Conservation (phyloP, 2,888 invertebrate genomes). For the Cynaeus angustus region DNA sequence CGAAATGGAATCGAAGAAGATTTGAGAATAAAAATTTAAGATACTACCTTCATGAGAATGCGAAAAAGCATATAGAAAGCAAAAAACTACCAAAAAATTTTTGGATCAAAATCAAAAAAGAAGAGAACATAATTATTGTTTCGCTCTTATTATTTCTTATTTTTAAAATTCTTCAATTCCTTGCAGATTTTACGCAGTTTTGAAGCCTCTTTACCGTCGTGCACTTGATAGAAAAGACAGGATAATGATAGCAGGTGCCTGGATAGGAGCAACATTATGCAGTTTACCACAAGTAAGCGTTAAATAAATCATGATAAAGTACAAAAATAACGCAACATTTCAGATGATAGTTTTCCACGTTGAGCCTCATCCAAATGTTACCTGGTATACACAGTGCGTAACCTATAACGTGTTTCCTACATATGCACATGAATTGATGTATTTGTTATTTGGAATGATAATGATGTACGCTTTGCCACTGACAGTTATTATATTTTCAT, state of each 20-base stretch:
- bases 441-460: conserved; percentile 88
- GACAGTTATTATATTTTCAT: conserved; percentile 89
- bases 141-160: not conserved
- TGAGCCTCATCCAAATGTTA: conserved; percentile 86
- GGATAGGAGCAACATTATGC: conserved; percentile 86
- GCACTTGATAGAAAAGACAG: conserved; percentile 83
- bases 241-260: conserved; percentile 78
- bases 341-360: conserved; percentile 90
- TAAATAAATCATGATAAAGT: not conserved
- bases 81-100: too few relatives aligned
- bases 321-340: conserved; percentile 58
- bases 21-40: too few relatives aligned
- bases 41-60: too few relatives aligned
- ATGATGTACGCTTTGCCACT: conserved; percentile 92
- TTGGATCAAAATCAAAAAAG: too few relatives aligned
- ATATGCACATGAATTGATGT: conserved; percentile 82
- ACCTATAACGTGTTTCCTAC: conserved; percentile 87
- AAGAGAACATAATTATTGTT: too few relatives aligned
- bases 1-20: too few relatives aligned
- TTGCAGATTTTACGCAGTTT: conserved; percentile 87
- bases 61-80: too few relatives aligned
- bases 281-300: conserved; percentile 89
- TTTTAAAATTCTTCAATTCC: too few relatives aligned
- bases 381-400: conserved; percentile 94
- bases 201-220: conserved; percentile 86